These are phyloP conservation scores for Ochropleura leucogaster DNA, from an alignment of 2,888 invertebrate genomes.

Conservation along the genomic window DNA sequence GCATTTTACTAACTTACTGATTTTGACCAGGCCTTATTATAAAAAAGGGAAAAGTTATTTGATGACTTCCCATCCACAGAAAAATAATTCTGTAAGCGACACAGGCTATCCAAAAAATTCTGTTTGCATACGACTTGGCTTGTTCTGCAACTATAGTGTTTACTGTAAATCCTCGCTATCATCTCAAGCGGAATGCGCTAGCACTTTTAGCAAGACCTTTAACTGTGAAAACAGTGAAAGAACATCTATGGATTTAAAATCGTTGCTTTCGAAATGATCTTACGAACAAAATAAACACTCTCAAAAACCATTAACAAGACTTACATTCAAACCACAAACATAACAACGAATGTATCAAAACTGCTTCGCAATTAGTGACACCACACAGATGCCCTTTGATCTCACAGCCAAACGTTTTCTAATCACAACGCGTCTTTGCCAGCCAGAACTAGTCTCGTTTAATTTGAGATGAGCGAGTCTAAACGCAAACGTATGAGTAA, in stretches of 20 bases:
- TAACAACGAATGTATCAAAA: constrained; percentile 18
- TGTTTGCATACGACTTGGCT: too few species aligned
- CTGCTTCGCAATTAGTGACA: constrained; percentile 30
- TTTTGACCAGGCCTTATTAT: not conserved
- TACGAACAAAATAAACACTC: not conserved
- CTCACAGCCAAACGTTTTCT: constrained; percentile 40
- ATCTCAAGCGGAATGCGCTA: too few species aligned
- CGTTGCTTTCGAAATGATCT: not conserved
- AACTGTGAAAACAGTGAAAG: too few species aligned
- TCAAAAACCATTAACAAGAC: not conserved
- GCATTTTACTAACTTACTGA: not conserved
- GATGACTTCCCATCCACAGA: too few species aligned
- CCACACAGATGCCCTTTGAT: constrained; percentile 28
- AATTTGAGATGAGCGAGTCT: constrained; percentile 30
- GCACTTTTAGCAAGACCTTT: too few species aligned
- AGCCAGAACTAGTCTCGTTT: constrained; percentile 15
- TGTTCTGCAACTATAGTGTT: too few species aligned
- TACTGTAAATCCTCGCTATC: too few species aligned
- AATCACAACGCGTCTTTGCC: constrained; percentile 23
- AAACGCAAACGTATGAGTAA: constrained; percentile 23
- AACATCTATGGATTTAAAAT: not conserved
- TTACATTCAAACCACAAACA: not conserved
- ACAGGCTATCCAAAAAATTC: too few species aligned
- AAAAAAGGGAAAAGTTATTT: not conserved
- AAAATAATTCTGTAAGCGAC: too few species aligned